A percentile compares a stretch with the other conserved stretches of the same genome.
These are phyloP conservation scores for Rutpela maculata DNA, from an alignment of 2,888 invertebrate species.

Conservation along the genomic window DNA sequence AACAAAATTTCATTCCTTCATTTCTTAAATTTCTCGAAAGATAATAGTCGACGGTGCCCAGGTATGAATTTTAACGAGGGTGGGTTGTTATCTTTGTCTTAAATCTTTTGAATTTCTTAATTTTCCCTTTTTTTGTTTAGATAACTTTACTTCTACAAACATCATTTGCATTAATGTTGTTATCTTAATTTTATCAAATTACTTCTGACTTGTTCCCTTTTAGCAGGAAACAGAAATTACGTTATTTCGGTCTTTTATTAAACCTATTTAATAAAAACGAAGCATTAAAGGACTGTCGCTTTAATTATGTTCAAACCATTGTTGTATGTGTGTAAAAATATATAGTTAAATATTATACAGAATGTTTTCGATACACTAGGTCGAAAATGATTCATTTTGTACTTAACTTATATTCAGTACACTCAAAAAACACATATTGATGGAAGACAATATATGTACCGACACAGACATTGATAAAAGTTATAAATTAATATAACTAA, in stretches of 20 bases:
- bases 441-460: no score
- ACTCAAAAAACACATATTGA: no score
- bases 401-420: no score
- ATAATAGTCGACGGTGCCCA: conserved; percentile 34
- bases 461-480: no score
- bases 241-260: conserved; percentile 12
- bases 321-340: no score
- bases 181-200: conserved; percentile 32
- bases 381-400: no score
- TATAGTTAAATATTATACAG: no score
- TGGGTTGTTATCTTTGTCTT: conserved; percentile 34
- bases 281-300: no score
- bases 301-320: no score
- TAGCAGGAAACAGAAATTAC: conserved; percentile 14
- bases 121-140: conserved; percentile 40
- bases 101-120: conserved; percentile 41
- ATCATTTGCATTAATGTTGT: conserved; percentile 41
- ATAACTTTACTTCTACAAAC: conserved; percentile 28
- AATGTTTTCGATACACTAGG: no score
- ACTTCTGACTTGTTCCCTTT: conserved; percentile 12
- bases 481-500: no score
- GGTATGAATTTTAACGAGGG: conserved; percentile 44
- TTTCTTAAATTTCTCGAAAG: conserved; percentile 37
- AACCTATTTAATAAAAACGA: not conserved
- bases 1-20: conserved; percentile 16